Evolutionary conservation across 2,888 invertebrate genomes (phyloP), one percentile per base, ranked within the genome.

Genomic region (Anoplius nigerrimus): DNA sequence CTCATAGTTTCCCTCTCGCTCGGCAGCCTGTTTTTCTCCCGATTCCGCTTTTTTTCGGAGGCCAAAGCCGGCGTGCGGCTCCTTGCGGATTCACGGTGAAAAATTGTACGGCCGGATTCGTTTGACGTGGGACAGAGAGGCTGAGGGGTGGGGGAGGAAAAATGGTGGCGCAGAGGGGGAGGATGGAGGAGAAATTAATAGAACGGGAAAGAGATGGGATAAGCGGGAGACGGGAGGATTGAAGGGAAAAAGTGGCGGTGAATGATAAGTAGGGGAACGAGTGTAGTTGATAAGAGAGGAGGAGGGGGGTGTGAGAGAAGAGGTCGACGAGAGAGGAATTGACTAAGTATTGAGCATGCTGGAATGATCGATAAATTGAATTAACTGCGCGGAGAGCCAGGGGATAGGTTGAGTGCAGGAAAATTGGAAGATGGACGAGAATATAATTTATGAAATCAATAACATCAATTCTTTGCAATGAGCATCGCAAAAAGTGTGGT

Each of bases 81-180:
- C 63, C 55, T 66, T 60, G 43, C 21, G 43, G 27, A 42, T 52
- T 55, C 24, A 62, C 34, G 13, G 43, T 74, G 69, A 74, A 69
- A 72, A 69, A 74, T 72, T 62, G 56, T 27, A 45, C 27, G 59
- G 34, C 43, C n/a, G 52, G n/a, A n/a, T n/a, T n/a, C n/a, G n/a
- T n/a, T 34, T 65, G 46, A 45, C 59, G 48, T 34, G 55, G 65
- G 59, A 75, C 54, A 74, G 73, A 75, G 62, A 55, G 16, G 0
- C 20, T 55, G 46, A 18, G 21, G n/a, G 57, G 18, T 27, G 16
- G 5, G 22, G 27, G 62, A 56, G 46, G 18, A 4, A 24, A 16
- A 54, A 54, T 16, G 16, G 27, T 3, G 11, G 11, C 11, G 2
- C 3, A n/a, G 22, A 16, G n/a, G 2, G 13, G 22, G 3, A 21